Conservation (phyloP, 2,797 vertebrate genomes). For the Rhynchonycteris naso region DNA sequence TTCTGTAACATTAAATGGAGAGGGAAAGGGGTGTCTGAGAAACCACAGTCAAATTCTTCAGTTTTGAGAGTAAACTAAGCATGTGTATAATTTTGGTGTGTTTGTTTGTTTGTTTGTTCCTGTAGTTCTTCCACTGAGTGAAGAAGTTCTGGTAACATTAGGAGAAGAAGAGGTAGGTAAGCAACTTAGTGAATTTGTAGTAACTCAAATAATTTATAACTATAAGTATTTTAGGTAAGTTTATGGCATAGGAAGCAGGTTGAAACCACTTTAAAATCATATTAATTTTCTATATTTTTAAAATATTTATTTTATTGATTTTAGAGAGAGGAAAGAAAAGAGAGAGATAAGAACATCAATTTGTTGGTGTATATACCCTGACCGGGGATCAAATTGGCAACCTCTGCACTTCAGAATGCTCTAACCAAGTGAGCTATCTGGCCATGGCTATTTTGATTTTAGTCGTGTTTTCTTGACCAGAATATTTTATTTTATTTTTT, state of each 20-base stretch:
- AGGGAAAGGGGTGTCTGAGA: background rate
- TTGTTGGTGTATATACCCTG: too few relatives aligned
- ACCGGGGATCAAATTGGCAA: too few relatives aligned
- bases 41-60: constrained; percentile 28
- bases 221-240: constrained; percentile 19
- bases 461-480: constrained; percentile 40
- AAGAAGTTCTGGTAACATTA: constrained; percentile 79
- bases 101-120: constrained; percentile 54
- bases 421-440: too few relatives aligned
- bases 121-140: constrained; percentile 82
- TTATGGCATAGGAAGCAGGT: background rate
- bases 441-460: background rate
- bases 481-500: constrained; percentile 15
- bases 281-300: background rate
- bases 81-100: constrained; percentile 66
- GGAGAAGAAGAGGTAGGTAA: constrained; percentile 87
- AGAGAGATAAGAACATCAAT: too few relatives aligned
- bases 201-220: constrained; percentile 60
- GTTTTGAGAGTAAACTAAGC: constrained; percentile 31
- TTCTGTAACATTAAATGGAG: background rate
- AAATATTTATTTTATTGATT: too few relatives aligned
- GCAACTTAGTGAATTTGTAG: constrained; percentile 52
- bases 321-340: too few relatives aligned
- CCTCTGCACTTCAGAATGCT: too few relatives aligned
- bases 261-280: constrained; percentile 16